phyloP scores from a whole-genome alignment of 1,140 invertebrate genomes.

The Sminthurides bifidus region DNA sequence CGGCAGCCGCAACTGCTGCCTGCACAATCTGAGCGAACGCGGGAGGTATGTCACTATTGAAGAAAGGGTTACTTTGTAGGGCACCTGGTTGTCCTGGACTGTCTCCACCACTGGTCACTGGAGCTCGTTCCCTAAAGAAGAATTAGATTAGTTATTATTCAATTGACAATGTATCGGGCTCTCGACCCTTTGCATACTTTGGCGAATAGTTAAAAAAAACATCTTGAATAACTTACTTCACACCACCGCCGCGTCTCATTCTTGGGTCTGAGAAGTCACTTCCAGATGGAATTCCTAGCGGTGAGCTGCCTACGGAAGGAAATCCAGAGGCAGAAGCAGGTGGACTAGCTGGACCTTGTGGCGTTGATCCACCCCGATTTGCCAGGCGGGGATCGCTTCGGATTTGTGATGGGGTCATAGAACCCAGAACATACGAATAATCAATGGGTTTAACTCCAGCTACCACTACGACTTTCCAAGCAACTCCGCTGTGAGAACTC shows the following conservation, averaged over 20 bases:
- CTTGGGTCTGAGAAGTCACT: constrained; percentile 5
- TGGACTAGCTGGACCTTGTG: constrained; percentile 8
- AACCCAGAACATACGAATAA: constrained; percentile 58
- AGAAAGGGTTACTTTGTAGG: neutral
- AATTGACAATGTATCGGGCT: too few species aligned
- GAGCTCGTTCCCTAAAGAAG: neutral
- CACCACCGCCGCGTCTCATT: neutral
- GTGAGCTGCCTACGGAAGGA: neutral
- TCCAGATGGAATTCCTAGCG: constrained; percentile 4
- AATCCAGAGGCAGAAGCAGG: constrained; percentile 3
- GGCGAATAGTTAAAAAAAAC: neutral
- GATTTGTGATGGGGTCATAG: constrained; percentile 27
- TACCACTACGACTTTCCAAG: constrained; percentile 52
- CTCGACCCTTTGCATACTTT: too few species aligned
- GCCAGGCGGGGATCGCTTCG: constrained; percentile 22
- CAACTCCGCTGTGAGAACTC: constrained; percentile 57
- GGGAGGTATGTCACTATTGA: neutral
- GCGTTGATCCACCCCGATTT: neutral
- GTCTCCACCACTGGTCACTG: neutral
- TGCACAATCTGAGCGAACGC: constrained; percentile 10
- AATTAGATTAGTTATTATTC: neutral
- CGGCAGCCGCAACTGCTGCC: neutral
- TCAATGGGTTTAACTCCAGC: constrained; percentile 50
- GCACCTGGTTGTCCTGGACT: neutral
- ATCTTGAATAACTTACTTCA: neutral